A percentile compares a stretch with the other conserved stretches of the same genome.
Evolutionary conservation across 2,113 vertebrate genomes (phyloP).

Genomic region (Rhombomys opimus): DNA sequence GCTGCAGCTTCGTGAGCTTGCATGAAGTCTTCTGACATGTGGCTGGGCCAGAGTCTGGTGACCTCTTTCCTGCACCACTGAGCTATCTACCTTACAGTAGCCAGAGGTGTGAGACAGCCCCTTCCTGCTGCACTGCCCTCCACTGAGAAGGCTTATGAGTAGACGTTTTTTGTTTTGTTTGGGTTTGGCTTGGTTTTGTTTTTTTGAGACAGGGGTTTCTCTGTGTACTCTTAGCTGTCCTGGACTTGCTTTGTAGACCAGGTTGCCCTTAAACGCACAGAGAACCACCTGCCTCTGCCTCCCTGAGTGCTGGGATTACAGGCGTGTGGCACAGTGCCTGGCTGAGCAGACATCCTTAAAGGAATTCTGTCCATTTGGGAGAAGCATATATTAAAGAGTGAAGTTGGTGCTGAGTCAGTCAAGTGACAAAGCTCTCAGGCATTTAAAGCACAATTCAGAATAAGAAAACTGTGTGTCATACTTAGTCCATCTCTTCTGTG

Average conservation of each 20-base stretch:
- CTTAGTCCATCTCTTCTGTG: not conserved
- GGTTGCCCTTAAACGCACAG: no score
- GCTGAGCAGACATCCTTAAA: not conserved
- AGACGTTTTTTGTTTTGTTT: not conserved
- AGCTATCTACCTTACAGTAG: not conserved
- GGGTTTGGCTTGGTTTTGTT: no score
- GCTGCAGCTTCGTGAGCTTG: not conserved
- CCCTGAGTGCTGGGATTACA: no score
- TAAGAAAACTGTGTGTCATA: not conserved
- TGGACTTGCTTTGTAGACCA: no score
- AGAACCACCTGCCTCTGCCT: no score
- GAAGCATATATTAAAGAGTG: not conserved
- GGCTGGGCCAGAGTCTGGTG: not conserved
- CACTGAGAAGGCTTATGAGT: not conserved
- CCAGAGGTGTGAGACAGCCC: not conserved
- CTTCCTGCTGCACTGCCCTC: not conserved
- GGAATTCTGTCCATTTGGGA: not conserved
- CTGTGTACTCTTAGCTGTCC: no score
- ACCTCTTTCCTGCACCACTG: not conserved
- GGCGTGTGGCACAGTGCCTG: no score
- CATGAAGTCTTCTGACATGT: not conserved
- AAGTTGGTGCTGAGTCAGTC: not conserved
- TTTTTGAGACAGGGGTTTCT: no score
- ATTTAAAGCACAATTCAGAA: not conserved
- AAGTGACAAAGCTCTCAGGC: not conserved